Base-by-base conservation (phyloP, 2,888 invertebrate genomes). In the Drosophila niveifrons region DNA sequence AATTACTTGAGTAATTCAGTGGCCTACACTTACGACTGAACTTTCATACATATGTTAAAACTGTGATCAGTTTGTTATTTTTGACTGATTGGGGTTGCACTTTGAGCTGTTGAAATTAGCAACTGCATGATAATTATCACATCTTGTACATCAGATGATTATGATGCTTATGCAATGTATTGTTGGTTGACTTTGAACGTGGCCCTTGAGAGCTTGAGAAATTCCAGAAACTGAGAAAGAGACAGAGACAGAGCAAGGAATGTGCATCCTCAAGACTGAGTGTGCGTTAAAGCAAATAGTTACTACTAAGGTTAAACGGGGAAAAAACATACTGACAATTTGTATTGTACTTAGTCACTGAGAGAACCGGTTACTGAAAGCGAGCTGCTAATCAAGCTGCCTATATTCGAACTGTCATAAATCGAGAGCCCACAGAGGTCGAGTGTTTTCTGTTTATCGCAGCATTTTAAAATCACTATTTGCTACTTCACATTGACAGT, bases 81-180 rank as follows among this genome's bases (percentile, higher is more conserved):
- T 23, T 28, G 15, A 3, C 13, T 31, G 23, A 52, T 18, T 62
- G 53, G 66, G 78, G 58, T 28, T 68, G 84, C 41, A 78, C 82
- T 83, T 80, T 83, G 80, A 78, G 46, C 57, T 31, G 15, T n/a
- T 29, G 47, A 59, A 76, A 79, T 79, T 71, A 68, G 46, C 65
- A 73, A 61, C 44, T 66, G 44, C 46, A 28, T 61, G 76, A 73
- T 79, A 75, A 72, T 50, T 84, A 69, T 48, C 41, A 23, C 50
- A 41, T 61, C 62, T 59, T 41, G 57, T 46, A 44, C 57, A 23
- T 23, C 23, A 23, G 46, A 52, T 67, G 67, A 63, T 57, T 61
- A 53, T 43, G 31, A 34, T 51, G 46, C 15, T 71, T 34, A 52
- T 44, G 56, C 36, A 66, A 72, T 31, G n/a, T n/a, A 29, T 28